Conservation (phyloP, 2,797 vertebrate genomes). For the Aphelocoma californica region DNA sequence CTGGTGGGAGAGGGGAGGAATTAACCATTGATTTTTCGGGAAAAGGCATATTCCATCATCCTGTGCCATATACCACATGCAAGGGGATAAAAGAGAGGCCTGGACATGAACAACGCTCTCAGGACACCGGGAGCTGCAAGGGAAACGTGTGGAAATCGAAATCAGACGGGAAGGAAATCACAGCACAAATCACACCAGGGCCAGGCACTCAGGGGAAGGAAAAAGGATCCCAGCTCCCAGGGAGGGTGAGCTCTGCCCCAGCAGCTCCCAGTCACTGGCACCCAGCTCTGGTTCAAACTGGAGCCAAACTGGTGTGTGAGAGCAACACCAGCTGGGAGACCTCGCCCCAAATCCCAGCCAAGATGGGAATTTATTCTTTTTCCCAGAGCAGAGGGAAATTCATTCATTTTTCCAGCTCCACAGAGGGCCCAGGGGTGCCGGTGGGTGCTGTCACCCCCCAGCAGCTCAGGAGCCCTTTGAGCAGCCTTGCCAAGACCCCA, state of each 20-base stretch:
- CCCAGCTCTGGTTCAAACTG: not conserved
- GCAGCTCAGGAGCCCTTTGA: not conserved
- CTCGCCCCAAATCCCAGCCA: not conserved
- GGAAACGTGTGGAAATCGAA: not conserved
- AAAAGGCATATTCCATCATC: conserved; percentile 59
- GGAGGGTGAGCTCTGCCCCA: not conserved
- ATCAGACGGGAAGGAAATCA: not conserved
- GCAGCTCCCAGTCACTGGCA: not conserved
- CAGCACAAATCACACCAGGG: not conserved
- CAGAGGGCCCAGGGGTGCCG: not conserved
- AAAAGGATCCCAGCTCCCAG: not conserved
- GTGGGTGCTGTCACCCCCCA: too few relatives aligned
- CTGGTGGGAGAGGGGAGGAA: not conserved
- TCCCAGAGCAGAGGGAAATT: not conserved
- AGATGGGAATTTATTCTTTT: fast-evolving
- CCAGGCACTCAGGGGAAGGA: not conserved
- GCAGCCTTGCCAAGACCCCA: not conserved
- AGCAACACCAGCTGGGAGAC: not conserved
- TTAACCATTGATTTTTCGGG: conserved; percentile 6
- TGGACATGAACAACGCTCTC: not conserved
- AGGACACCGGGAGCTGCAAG: not conserved
- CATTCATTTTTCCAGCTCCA: fast-evolving
- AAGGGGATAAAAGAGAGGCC: not conserved
- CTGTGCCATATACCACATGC: conserved; percentile 57
- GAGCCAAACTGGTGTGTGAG: not conserved